phyloP scores from a whole-genome alignment of 2,888 invertebrate genomes.

The Terebella lapidaria region DNA sequence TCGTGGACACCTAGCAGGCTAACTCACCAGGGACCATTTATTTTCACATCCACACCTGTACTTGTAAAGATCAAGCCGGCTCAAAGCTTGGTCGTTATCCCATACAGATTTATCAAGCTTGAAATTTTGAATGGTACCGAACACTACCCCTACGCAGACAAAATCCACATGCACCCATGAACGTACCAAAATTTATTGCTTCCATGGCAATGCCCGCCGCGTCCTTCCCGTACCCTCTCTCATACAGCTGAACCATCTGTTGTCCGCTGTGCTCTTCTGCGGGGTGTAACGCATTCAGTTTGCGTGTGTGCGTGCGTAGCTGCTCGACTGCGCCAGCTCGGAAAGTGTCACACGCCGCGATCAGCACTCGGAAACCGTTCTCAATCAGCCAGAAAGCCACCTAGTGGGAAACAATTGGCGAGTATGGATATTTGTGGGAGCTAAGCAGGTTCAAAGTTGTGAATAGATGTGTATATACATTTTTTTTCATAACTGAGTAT shows the following conservation, averaged over 20 bases:
- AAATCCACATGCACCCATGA: too few species aligned
- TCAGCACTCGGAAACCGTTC: slow-evolving; percentile 89
- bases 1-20: too few species aligned
- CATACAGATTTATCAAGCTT: too few species aligned
- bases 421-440: background rate
- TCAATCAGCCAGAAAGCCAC: slow-evolving; percentile 99
- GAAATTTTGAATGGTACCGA: too few species aligned
- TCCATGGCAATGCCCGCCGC: slow-evolving; percentile 98
- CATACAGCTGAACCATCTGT: slow-evolving; percentile 87
- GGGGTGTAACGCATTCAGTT: slow-evolving; percentile 90
- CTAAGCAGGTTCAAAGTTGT: background rate
- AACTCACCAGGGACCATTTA: too few species aligned
- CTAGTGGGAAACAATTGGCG: slow-evolving; percentile 48
- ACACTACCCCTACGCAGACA: too few species aligned
- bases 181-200: slow-evolving; percentile 74
- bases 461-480: too few species aligned
- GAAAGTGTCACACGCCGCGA: slow-evolving; percentile 99
- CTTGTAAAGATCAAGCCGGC: too few species aligned
- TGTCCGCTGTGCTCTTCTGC: slow-evolving; percentile 60
- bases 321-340: slow-evolving; percentile 99
- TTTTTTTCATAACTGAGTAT: too few species aligned
- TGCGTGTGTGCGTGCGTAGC: slow-evolving; percentile 86
- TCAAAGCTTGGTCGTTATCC: too few species aligned
- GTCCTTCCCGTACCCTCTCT: slow-evolving; percentile 98
- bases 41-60: too few species aligned